Evolutionary conservation across 35 echinoderm and acorn worm species (phyloP).

Genomic region (Hemicentrotus pulcherrimus): DNA sequence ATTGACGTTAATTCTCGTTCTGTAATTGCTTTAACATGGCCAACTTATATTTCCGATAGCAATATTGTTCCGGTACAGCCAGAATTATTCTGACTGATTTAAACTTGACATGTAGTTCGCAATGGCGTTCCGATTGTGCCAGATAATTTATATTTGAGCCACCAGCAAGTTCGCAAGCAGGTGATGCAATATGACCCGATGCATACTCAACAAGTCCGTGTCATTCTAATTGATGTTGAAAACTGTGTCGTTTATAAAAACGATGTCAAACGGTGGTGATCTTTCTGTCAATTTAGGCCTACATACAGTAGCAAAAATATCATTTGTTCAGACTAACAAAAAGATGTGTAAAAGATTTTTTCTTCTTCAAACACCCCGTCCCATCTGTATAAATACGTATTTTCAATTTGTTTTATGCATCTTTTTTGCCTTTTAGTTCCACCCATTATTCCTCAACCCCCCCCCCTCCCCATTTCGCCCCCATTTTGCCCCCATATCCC

Average conservation of each 20-base stretch:
- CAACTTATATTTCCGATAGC: neutral
- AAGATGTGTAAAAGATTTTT: neutral
- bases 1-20: conserved; percentile 23
- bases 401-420: neutral
- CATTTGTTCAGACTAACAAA: neutral
- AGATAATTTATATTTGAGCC: neutral
- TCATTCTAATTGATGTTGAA: conserved; percentile 3
- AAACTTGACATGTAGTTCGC: neutral
- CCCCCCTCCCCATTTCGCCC: too few species aligned
- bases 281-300: neutral
- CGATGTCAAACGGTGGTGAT: neutral
- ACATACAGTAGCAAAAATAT: neutral
- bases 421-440: neutral
- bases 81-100: neutral
- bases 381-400: neutral
- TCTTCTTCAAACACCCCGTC: neutral
- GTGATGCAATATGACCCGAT: neutral
- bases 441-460: neutral
- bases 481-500: too few species aligned
- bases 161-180: neutral
- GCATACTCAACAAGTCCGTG: neutral
- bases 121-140: neutral
- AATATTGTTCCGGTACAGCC: neutral
- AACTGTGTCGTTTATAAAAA: neutral
- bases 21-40: conserved; percentile 20